Evolutionary conservation across 2,888 invertebrate species (phyloP), one percentile per base, ranked within the genome.

Genomic region (Listrodromus nycthemerus): DNA sequence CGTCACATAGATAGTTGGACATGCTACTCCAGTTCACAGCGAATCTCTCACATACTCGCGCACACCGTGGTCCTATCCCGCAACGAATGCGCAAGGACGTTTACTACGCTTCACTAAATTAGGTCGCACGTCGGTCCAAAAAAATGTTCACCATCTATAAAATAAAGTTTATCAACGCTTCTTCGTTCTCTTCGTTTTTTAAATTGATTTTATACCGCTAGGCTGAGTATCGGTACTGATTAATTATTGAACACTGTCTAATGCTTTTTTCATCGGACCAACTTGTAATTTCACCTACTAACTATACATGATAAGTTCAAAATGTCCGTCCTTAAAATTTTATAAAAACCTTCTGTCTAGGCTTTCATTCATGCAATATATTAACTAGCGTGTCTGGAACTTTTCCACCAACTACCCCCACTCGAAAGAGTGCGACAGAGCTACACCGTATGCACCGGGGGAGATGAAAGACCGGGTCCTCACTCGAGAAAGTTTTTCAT

Each of bases 291-390:
- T 52, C 61, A 48, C 41, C 10, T 27, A 67, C 37, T 21, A 19
- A 50, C 58, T 33, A 66, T 66, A 66, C 55, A 70, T 79, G 58
- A 81, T 73, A 82, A 84, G 85, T 82, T 83, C 84, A 84, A 86
- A 83, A 85, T 75, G 79, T 74, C 86, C 82, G 84, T 86, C 86
- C 86, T 87, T 84, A 87, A 87, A 87, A 87, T 83, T 87, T 87
- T 85, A 81, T 69, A 82, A 84, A 84, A 82, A 85, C 48, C 58
- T 27, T 67, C 66, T 61, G 71, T 67, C 80, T 66, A 75, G 71
- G 74, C 66, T 74, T 82, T 75, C 69, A 61, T 65, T 48, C 75
- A 71, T 79, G 66, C 76, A 52, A 48, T 82, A 77, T 61, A 80
- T 83, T 80, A 83, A 83, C 76, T 63, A 71, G 71, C 52, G 65